Percentiles rank a stretch among this genome's conserved stretches.
Conservation (phyloP, 2,888 invertebrate genomes). For the Heliconius sara region DNA sequence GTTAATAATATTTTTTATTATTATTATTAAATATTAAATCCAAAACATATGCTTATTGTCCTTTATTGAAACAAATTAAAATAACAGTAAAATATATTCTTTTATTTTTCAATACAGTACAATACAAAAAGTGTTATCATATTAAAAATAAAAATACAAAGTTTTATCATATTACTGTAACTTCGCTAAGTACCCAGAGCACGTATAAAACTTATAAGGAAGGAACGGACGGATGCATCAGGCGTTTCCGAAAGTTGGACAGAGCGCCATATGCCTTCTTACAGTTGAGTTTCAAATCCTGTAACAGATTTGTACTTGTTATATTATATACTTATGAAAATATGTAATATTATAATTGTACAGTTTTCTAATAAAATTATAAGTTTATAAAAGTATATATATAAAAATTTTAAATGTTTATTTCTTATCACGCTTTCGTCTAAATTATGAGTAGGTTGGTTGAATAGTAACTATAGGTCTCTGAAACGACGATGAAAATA, state of each 20-base stretch:
- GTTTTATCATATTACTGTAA: conserved; percentile 19
- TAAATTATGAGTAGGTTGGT: neutral
- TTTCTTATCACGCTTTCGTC: too few relatives aligned
- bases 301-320: neutral
- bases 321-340: neutral
- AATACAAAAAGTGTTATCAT: neutral
- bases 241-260: conserved; percentile 26
- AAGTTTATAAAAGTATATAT: too few relatives aligned
- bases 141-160: too few relatives aligned
- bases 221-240: conserved; percentile 32
- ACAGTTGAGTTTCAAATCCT: conserved; percentile 22
- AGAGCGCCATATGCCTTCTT: conserved; percentile 25
- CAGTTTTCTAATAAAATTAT: neutral
- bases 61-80: too few relatives aligned
- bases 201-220: conserved; percentile 33
- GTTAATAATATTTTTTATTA: too few relatives aligned
- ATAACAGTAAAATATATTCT: too few relatives aligned
- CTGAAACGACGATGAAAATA: neutral
- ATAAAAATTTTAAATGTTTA: too few relatives aligned
- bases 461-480: neutral
- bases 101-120: neutral
- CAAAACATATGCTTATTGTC: too few relatives aligned
- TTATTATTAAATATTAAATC: too few relatives aligned
- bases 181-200: conserved; percentile 13
- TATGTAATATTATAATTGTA: neutral